Evolutionary conservation across 2,113 vertebrate genomes (phyloP), one percentile per base, ranked within the genome.

Genomic region (Paramormyrops kingsleyae): DNA sequence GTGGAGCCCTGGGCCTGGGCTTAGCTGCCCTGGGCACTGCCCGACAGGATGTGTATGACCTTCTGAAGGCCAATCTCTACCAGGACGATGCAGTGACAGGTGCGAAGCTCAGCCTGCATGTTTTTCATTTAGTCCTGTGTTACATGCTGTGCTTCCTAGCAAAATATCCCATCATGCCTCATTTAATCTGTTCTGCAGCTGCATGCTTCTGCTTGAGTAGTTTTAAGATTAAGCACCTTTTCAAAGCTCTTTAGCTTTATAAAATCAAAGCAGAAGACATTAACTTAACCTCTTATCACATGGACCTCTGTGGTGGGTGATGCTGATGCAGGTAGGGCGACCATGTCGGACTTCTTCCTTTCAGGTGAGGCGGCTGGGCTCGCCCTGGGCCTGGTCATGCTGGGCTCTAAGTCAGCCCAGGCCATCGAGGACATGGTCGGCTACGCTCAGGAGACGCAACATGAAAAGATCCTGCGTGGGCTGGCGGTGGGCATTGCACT

Each of bases 391-490:
- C 95, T 99, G 77, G 99, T 99, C 91, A 99, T 99, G 99, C 88
- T 99, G 92, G 99, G 99, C 89, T 99, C 99, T 80, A 99, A 99
- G 95, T 99, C 99, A 0, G 98, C 99, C 53, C 98, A 99, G 94
- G 99, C 98, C 35, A 99, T 99, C 39, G 99, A 99, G 92, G 99
- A 99, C 94, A 99, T 99, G 99, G 99, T 99, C 12, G 98, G 97
- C 42, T 99, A 99, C 0, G 98, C 98, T 85, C 99, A 99, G 91
- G 99, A 99, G 93, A 99, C 99, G 0, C 99, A 99, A 66, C 99
- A 99, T 3, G 99, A 99, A 92, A 99, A 99, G 94, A 99, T 99
- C 92, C 93, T 99, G 91, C 97, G 98, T 12, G 98, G 99, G 1
- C 96, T 99, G 35, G 99, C 99, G 0, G 98, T 99, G 47, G 99